A percentile compares a stretch with the other conserved stretches of the same genome.
Evolutionary conservation across 2,797 vertebrate genomes (phyloP).

Genomic region (Spatula versicolor): DNA sequence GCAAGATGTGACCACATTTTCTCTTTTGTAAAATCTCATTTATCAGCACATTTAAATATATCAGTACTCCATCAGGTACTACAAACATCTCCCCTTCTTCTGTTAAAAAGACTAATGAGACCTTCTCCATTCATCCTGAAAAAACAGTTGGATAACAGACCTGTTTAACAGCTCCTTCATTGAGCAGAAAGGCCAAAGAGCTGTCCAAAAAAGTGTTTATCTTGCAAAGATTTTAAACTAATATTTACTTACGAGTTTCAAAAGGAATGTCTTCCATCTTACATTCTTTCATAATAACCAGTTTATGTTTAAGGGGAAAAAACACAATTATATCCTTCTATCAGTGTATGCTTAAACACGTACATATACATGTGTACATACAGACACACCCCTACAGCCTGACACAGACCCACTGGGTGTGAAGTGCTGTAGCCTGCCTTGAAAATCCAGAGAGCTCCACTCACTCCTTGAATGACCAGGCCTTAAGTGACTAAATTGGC

Average conservation of each 20-base stretch:
- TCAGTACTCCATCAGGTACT: neutral
- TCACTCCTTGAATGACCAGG: neutral
- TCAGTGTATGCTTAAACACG: neutral
- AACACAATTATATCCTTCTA: neutral
- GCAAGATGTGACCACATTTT: neutral
- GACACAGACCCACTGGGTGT: fast-evolving
- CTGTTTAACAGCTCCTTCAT: neutral
- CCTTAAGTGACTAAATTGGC: neutral
- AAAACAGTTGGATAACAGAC: neutral
- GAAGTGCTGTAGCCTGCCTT: neutral
- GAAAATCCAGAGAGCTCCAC: neutral
- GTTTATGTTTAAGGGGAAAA: neutral
- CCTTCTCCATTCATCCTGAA: neutral
- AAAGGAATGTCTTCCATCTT: neutral
- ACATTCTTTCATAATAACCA: neutral
- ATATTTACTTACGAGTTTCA: neutral
- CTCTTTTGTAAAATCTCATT: neutral
- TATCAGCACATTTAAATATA: neutral
- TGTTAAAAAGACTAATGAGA: no score
- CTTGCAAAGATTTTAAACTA: neutral
- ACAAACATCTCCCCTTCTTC: neutral
- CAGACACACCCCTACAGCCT: neutral
- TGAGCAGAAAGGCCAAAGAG: neutral
- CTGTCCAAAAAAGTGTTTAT: neutral
- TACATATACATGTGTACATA: neutral